Evolutionary conservation across 2,797 vertebrate genomes (phyloP).

Genomic region (Holocentrus rufus): DNA sequence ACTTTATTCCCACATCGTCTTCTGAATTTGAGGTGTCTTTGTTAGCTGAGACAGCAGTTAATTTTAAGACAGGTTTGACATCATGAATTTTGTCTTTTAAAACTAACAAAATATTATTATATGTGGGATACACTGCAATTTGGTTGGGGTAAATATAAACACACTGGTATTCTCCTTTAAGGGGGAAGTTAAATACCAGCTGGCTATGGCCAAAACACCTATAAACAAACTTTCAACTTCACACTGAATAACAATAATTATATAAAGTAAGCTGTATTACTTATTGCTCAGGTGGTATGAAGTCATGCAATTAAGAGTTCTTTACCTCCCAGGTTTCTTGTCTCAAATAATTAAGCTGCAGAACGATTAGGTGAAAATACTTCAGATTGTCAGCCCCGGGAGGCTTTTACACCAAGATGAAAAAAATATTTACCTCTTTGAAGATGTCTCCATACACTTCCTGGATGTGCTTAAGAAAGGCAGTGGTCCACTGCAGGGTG

Average conservation of each 20-base stretch:
- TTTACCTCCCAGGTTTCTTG: conserved; percentile 14
- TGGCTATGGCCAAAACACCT: background rate
- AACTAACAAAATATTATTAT: no score
- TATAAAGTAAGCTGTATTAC: background rate
- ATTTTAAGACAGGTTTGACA: no score
- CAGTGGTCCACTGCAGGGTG: conserved; percentile 90
- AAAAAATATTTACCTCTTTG: conserved; percentile 82
- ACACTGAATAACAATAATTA: conserved; percentile 9
- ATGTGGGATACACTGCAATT: no score
- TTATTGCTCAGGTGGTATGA: conserved; percentile 1
- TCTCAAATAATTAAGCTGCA: conserved; percentile 19
- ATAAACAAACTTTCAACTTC: background rate
- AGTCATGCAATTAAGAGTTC: conserved; percentile 22
- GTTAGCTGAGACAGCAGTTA: no score
- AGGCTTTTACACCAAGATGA: background rate
- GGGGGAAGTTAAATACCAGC: background rate
- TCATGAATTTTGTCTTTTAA: no score
- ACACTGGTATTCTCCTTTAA: background rate
- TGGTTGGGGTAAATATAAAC: no score
- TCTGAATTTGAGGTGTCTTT: no score
- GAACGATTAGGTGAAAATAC: conserved; percentile 7
- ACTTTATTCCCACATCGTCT: no score
- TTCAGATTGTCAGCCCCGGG: conserved; percentile 4
- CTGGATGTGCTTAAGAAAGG: conserved; percentile 90
- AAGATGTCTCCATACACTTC: conserved; percentile 87